These are phyloP conservation scores for Balaeniceps rex DNA, from an alignment of 2,113 vertebrate genomes.

Conservation along the genomic window DNA sequence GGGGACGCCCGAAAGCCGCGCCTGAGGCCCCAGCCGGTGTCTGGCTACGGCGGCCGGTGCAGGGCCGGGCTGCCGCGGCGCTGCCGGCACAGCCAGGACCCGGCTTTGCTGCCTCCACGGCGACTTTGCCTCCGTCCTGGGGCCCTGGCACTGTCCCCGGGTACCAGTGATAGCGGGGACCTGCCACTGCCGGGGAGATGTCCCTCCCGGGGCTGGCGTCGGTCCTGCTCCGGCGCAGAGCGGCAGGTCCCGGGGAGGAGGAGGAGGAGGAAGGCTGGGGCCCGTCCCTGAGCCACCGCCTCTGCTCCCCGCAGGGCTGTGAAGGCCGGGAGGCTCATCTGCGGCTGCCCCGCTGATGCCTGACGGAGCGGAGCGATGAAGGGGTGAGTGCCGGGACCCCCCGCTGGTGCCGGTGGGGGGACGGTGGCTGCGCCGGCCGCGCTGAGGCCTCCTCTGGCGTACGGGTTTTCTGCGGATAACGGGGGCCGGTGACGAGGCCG, in stretches of 20 bases:
- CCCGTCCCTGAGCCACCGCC: neutral
- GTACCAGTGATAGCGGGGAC: neutral
- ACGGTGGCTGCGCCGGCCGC: neutral
- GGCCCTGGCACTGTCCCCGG: neutral
- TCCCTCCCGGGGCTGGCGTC: neutral
- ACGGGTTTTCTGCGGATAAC: neutral
- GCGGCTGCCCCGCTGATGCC: conserved; percentile 54
- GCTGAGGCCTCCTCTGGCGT: neutral
- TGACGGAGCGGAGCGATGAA: conserved; percentile 68
- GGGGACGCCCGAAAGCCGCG: neutral
- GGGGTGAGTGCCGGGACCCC: conserved; percentile 58
- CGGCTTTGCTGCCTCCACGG: too few species aligned
- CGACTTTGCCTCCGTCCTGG: too few species aligned
- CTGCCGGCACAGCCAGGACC: neutral
- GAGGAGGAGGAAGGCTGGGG: neutral
- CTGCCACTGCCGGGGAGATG: neutral
- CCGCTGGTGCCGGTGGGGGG: neutral
- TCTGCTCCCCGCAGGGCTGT: conserved; percentile 28
- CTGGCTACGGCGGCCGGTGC: neutral
- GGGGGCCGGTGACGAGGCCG: neutral
- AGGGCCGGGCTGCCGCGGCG: too few species aligned
- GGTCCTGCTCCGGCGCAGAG: neutral
- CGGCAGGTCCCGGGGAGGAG: neutral
- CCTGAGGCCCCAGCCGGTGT: neutral
- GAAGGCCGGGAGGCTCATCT: neutral